Percentiles rank a stretch among this genome's conserved stretches.
Evolutionary conservation across 2,797 vertebrate species (phyloP).

Genomic region (Aphelocoma californica): DNA sequence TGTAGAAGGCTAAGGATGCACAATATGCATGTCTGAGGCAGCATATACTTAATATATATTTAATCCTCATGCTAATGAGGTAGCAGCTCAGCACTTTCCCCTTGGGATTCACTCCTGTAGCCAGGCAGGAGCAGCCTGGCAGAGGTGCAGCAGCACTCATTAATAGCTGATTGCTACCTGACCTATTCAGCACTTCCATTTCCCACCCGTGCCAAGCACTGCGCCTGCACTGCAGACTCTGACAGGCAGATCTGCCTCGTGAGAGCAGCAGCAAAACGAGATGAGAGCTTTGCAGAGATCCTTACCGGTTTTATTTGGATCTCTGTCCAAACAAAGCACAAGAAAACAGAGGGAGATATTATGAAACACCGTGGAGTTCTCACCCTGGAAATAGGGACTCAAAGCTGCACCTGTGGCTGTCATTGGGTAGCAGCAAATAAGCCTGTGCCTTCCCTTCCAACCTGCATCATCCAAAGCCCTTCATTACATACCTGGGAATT

Average conservation of each 20-base stretch:
- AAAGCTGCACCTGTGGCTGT: background rate
- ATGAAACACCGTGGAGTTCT: background rate
- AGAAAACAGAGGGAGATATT: background rate
- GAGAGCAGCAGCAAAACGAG: background rate
- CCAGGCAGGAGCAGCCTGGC: constrained; percentile 4
- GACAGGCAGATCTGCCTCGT: background rate
- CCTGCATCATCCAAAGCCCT: background rate
- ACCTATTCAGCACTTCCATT: background rate
- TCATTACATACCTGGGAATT: constrained; percentile 81
- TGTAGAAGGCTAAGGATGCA: background rate
- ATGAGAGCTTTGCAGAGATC: background rate
- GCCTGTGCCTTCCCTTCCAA: background rate
- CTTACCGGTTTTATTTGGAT: background rate
- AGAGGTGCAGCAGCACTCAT: background rate
- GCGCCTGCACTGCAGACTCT: background rate
- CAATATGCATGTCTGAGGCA: background rate
- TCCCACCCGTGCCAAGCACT: background rate
- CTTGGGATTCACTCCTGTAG: background rate
- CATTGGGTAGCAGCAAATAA: background rate
- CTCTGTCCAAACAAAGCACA: background rate
- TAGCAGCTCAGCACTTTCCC: background rate
- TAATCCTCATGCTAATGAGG: background rate
- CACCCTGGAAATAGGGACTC: background rate
- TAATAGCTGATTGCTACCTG: background rate
- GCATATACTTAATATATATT: background rate